A percentile compares a stretch with the other conserved stretches of the same genome.
These are phyloP conservation scores for Dicranocentrus wangi DNA, from an alignment of 2,888 invertebrate genomes.

Conservation along the genomic window DNA sequence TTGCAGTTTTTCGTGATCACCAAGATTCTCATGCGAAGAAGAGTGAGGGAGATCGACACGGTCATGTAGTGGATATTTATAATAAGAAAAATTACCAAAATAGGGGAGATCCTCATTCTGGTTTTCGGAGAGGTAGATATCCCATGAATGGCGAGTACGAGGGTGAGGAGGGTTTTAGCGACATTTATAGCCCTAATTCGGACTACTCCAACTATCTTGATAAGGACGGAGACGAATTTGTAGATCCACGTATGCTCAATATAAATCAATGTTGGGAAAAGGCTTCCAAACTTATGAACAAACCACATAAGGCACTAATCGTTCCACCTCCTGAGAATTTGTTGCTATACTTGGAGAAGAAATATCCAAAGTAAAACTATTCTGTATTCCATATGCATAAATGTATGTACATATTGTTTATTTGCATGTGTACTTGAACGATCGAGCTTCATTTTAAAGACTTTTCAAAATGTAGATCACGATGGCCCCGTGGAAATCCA, in stretches of 20 bases:
- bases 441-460: no score
- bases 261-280: conserved; percentile 56
- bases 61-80: conserved; percentile 1
- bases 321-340: conserved; percentile 62
- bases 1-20: no score
- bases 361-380: conserved; percentile 31
- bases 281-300: conserved; percentile 57
- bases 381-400: neutral
- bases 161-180: conserved; percentile 5
- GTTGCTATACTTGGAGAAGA: conserved; percentile 45
- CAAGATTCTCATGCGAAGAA: no score
- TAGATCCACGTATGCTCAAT: conserved; percentile 2
- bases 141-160: conserved; percentile 14
- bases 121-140: no score
- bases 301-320: conserved; percentile 43
- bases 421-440: no score
- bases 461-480: no score
- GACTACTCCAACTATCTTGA: neutral
- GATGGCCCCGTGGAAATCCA: conserved; percentile 59
- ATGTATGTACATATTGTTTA: no score
- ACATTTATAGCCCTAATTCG: neutral
- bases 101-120: no score
- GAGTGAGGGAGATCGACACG: no score
- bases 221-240: conserved; percentile 7
- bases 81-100: neutral